These are phyloP conservation scores for Melanostoma scalare DNA, from an alignment of 2,888 invertebrate species.

Conservation along the genomic window DNA sequence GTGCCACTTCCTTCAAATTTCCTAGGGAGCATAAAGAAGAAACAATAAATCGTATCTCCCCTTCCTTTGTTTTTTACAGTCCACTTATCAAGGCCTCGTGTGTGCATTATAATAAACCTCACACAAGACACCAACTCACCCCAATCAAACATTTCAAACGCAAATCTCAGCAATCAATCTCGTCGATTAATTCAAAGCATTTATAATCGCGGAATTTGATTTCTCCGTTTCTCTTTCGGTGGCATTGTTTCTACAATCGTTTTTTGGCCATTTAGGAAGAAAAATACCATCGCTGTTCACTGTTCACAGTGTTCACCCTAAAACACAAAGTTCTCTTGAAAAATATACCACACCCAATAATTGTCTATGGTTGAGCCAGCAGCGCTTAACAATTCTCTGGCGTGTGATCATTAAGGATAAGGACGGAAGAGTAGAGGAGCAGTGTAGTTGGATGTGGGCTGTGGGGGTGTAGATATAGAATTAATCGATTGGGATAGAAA, in stretches of 20 bases:
- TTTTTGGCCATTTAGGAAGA: slow-evolving; percentile 14
- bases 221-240: slow-evolving; percentile 6
- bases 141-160: slow-evolving; percentile 35
- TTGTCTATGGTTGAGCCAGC: slow-evolving; percentile 46
- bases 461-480: neutral
- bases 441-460: neutral
- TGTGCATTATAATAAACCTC: too few species aligned
- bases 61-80: too few species aligned
- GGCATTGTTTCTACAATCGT: slow-evolving; percentile 16
- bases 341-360: slow-evolving; percentile 43
- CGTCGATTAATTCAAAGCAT: slow-evolving; percentile 56
- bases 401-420: slow-evolving; percentile 62
- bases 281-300: slow-evolving; percentile 11
- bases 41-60: too few species aligned
- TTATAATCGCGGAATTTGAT: slow-evolving; percentile 45
- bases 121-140: neutral
- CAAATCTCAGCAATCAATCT: slow-evolving; percentile 57
- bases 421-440: slow-evolving; percentile 13
- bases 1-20: too few species aligned
- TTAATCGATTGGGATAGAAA: slow-evolving; percentile 58
- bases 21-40: too few species aligned
- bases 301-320: too few species aligned
- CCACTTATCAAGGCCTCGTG: too few species aligned
- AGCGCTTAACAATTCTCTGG: slow-evolving; percentile 49
- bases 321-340: slow-evolving; percentile 9